These are phyloP conservation scores for Phalangium opilio DNA, from an alignment of 2,888 invertebrate species.

Conservation along the genomic window DNA sequence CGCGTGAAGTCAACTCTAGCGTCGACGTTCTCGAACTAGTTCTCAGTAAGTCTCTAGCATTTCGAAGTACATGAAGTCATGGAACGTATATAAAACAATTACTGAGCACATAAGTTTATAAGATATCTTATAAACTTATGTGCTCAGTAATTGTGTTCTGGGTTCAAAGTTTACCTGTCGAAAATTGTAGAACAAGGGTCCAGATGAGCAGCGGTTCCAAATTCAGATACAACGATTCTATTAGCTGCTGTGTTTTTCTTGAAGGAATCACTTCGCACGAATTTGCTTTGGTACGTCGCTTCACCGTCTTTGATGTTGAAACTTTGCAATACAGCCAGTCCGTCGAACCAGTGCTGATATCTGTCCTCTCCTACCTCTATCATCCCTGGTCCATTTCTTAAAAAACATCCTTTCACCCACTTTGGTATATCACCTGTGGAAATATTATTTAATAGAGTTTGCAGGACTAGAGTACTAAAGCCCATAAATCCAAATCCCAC, in stretches of 20 bases:
- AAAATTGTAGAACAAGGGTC: conserved; percentile 48
- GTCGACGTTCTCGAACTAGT: too few species aligned
- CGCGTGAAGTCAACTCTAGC: too few species aligned
- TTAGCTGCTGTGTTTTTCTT: conserved; percentile 45
- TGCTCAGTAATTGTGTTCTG: too few species aligned
- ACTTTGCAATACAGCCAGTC: conserved; percentile 47
- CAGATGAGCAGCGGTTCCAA: conserved; percentile 58
- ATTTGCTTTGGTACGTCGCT: conserved; percentile 64
- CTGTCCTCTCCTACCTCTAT: conserved; percentile 59
- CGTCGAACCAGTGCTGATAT: conserved; percentile 76
- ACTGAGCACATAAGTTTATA: too few species aligned
- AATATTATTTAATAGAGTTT: too few species aligned
- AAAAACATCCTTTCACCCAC: conserved; percentile 62
- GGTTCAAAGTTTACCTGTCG: conserved; percentile 30
- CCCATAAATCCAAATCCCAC: too few species aligned
- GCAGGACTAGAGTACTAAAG: too few species aligned
- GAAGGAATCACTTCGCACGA: conserved; percentile 50
- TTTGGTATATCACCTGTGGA: conserved; percentile 42
- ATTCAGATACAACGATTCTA: conserved; percentile 68
- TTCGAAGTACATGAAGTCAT: too few species aligned
- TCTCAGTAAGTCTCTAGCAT: too few species aligned
- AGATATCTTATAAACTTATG: too few species aligned
- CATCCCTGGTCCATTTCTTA: conserved; percentile 77
- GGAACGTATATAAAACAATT: too few species aligned
- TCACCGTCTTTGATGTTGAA: conserved; percentile 54